A percentile compares a stretch with the other conserved stretches of the same genome.
These are phyloP conservation scores for Esperia sulphurella DNA, from an alignment of 2,888 invertebrate species.

Conservation along the genomic window DNA sequence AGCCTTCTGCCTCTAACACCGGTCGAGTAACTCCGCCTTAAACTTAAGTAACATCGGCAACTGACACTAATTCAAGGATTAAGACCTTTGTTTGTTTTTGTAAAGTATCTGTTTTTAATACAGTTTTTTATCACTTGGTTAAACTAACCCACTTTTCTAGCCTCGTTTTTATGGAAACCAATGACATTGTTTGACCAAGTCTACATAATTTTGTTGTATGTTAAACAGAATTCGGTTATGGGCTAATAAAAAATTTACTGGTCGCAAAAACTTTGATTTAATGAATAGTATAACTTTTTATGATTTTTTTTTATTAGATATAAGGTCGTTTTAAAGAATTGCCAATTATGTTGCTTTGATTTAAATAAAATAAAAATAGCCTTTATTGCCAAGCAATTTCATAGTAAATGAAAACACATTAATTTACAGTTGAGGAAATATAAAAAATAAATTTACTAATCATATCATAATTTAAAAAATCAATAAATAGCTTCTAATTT, in stretches of 20 bases:
- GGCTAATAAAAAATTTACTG: constrained; percentile 9
- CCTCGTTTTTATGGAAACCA: neutral
- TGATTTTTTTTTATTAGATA: neutral
- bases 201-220: constrained; percentile 5
- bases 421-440: too few relatives aligned
- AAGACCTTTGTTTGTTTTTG: too few relatives aligned
- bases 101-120: neutral
- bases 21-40: too few relatives aligned
- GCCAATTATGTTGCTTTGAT: neutral
- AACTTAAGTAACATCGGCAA: neutral
- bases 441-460: too few relatives aligned
- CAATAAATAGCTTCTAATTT: too few relatives aligned
- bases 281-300: neutral
- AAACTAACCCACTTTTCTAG: constrained; percentile 1
- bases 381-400: too few relatives aligned
- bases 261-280: constrained; percentile 2
- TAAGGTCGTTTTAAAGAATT: neutral
- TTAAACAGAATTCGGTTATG: constrained; percentile 8
- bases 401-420: too few relatives aligned
- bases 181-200: constrained; percentile 3
- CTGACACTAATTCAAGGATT: neutral
- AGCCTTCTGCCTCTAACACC: too few relatives aligned
- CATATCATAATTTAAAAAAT: too few relatives aligned
- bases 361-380: too few relatives aligned
- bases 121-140: neutral